phyloP scores from a whole-genome alignment of 2,888 invertebrate species.

The Lasioglossum leucozonium region DNA sequence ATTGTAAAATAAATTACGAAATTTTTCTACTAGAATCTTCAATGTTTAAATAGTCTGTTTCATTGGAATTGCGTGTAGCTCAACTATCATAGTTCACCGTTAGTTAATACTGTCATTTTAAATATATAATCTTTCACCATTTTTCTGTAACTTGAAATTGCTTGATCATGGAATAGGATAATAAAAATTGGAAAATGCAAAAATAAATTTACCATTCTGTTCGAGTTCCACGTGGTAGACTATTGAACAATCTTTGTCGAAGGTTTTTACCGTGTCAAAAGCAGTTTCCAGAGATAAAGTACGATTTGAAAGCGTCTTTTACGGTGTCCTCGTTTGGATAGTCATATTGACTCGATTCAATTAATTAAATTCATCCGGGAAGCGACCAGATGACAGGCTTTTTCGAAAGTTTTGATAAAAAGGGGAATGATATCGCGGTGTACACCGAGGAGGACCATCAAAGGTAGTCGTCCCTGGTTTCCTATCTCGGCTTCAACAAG shows the following conservation, averaged over 20 bases:
- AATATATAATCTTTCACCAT: too few species aligned
- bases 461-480: constrained; percentile 32
- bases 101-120: background rate
- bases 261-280: background rate
- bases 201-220: background rate
- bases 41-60: background rate
- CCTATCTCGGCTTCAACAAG: constrained; percentile 42
- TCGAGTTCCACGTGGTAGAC: background rate
- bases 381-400: constrained; percentile 33
- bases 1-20: background rate
- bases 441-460: constrained; percentile 36
- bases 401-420: constrained; percentile 43
- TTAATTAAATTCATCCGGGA: constrained; percentile 46
- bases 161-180: background rate
- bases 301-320: background rate
- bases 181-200: background rate
- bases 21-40: background rate
- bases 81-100: background rate
- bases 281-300: background rate
- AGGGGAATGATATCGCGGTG: constrained; percentile 26
- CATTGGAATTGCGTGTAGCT: background rate
- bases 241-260: background rate
- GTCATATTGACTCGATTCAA: constrained; percentile 12
- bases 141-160: background rate
- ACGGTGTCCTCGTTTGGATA: background rate